phyloP scores from a whole-genome alignment of 2,888 invertebrate species.

The Chorisops tibialis region DNA sequence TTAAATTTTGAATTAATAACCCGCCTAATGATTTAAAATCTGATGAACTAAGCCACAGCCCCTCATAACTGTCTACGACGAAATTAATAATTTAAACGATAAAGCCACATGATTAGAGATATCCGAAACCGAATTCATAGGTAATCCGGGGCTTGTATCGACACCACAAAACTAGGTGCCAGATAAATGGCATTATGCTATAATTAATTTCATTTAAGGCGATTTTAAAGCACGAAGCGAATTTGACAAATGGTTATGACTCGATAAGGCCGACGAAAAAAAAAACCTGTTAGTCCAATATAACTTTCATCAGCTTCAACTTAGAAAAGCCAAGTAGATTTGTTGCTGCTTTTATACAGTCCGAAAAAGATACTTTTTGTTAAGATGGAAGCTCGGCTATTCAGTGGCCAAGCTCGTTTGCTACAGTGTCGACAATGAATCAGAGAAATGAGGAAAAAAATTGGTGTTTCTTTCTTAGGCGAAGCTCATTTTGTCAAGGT shows the following conservation, averaged over 20 bases:
- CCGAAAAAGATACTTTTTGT: no score
- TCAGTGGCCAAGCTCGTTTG: no score
- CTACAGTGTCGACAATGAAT: no score
- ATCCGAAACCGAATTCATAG: neutral
- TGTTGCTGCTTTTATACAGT: no score
- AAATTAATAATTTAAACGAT: conserved; percentile 16
- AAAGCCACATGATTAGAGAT: neutral
- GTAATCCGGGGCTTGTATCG: neutral
- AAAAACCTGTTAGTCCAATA: no score
- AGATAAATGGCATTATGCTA: conserved; percentile 7
- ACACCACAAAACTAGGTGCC: neutral
- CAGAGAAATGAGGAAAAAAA: no score
- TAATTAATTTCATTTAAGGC: conserved; percentile 18
- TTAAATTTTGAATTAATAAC: no score
- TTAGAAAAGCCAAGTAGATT: no score
- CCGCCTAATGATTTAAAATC: neutral
- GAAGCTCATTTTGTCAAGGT: no score
- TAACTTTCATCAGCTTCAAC: no score
- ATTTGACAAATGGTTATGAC: neutral
- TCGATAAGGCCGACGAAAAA: neutral
- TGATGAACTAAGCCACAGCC: conserved; percentile 8
- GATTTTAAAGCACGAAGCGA: conserved; percentile 9
- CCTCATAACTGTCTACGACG: conserved; percentile 20
- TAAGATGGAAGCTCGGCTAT: no score
- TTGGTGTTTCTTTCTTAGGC: no score